phyloP scores from a whole-genome alignment of 2,113 vertebrate genomes.

The Trogon melanurus region DNA sequence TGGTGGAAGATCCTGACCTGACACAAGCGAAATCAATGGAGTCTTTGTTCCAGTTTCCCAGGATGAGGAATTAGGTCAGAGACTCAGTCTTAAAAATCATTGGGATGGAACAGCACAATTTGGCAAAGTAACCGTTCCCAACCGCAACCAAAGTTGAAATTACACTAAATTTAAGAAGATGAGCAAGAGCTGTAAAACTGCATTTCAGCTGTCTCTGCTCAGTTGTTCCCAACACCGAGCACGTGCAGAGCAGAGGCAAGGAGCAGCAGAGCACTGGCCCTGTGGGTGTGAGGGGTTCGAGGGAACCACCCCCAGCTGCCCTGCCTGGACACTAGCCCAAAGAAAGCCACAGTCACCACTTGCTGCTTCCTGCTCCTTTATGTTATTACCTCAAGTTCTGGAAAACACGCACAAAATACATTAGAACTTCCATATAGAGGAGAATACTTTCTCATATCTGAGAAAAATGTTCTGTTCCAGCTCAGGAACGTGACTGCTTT shows the following conservation, averaged over 20 bases:
- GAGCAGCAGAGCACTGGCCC: not conserved
- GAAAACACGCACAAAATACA: not conserved
- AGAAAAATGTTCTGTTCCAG: too few species aligned
- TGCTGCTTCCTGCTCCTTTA: not conserved
- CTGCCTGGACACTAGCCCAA: too few species aligned
- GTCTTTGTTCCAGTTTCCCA: not conserved
- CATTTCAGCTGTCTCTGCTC: not conserved
- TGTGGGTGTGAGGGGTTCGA: not conserved
- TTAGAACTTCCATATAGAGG: not conserved
- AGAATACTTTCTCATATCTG: not conserved
- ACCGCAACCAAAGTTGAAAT: not conserved
- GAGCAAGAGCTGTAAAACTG: not conserved
- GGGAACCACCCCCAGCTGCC: too few species aligned
- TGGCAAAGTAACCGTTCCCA: not conserved
- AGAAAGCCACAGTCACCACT: not conserved
- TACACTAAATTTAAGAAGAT: not conserved
- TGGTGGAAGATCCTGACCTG: not conserved
- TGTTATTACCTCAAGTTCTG: not conserved
- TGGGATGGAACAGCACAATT: not conserved
- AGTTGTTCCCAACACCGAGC: not conserved
- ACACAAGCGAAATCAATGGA: not conserved
- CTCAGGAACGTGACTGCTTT: not conserved
- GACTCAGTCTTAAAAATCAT: not conserved
- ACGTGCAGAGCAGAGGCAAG: not conserved
- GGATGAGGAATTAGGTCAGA: not conserved